Base-by-base conservation (phyloP, 2,797 vertebrate species). In the Dromococcyx pavoninus region DNA sequence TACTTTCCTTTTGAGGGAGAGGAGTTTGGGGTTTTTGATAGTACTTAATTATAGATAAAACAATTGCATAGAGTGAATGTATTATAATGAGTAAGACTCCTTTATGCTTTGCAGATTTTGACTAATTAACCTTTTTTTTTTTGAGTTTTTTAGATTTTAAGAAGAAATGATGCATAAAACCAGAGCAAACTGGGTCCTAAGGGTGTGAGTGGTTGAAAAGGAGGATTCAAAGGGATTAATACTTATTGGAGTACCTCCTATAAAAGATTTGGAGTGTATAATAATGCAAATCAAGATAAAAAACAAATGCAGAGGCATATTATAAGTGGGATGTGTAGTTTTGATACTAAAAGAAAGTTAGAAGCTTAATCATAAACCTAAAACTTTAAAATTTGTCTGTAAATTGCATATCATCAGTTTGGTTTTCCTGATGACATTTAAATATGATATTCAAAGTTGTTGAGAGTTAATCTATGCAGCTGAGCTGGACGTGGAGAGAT, bases 191-290 rank as follows among this genome's bases (percentile, higher is more conserved):
- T 81, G 86, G 75, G 54, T 64, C 35, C 19, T 44, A 69, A 91
- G 67, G 77, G 70, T 30, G 56, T 61, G 28, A 9, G 32, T 86
- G 67, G 32, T 58, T 70, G 46, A 84, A 89, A 46, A 17, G 81
- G 37, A 71, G n/a, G 87, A 70, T 86, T 90, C 94, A 71, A 37
- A 74, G 43, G 33, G 56, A 93, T 96, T 95, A 95, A 24, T n/a
- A 72, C 43, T 94, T 95, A 88, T 64, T 94, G n/a, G n/a, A 94
- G 24, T 61, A 56, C 13, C 22, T 91, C 80, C 61, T 86, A 90
- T 65, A 88, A 92, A 77, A 91, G 11, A 79, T 79, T 95, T 94
- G 88, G 13, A 33, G 60, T 39, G 39, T 58, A 23, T 10, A 73
- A 66, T 95, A 95, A 83, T 44, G 8, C 2, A 64, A 90, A 93